Conservation (phyloP, 2,888 invertebrate genomes). For the Amaurobius ferox region DNA sequence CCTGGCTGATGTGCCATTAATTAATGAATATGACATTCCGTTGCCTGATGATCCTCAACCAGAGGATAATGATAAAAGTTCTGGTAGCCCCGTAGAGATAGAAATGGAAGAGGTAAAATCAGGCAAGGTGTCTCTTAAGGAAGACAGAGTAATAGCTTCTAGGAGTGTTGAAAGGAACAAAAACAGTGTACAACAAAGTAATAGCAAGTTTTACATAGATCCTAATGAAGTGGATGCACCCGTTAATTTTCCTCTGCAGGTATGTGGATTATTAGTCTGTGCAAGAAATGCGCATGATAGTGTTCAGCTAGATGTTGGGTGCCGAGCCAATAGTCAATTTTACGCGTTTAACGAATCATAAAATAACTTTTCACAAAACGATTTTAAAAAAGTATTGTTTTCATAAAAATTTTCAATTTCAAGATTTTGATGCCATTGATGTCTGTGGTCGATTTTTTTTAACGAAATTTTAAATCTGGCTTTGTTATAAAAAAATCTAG, state of each 20-base stretch:
- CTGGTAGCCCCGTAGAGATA: constrained; percentile 34
- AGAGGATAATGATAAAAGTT: neutral
- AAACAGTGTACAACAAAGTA: constrained; percentile 26
- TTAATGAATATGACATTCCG: constrained; percentile 26
- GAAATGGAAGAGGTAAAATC: constrained; percentile 57
- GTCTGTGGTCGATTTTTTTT: no score
- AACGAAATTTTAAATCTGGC: no score
- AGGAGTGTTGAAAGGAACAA: constrained; percentile 22
- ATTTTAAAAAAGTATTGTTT: no score
- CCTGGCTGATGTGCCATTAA: constrained; percentile 20
- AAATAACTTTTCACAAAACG: no score
- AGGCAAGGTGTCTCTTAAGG: constrained; percentile 19
- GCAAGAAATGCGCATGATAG: no score
- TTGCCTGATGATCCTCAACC: neutral
- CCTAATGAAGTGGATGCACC: constrained; percentile 52
- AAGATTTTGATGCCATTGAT: no score
- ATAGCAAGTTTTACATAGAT: constrained; percentile 62
- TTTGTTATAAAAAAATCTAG: no score
- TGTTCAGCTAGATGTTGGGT: no score
- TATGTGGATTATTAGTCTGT: constrained; percentile 1
- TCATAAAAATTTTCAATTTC: no score
- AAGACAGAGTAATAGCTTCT: neutral
- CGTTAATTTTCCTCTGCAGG: constrained; percentile 49
- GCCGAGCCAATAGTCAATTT: no score
- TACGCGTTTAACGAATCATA: no score